Percentiles rank a stretch among this genome's conserved stretches.
Evolutionary conservation across 2,113 vertebrate genomes (phyloP).

Genomic region (Neogobius melanostomus): DNA sequence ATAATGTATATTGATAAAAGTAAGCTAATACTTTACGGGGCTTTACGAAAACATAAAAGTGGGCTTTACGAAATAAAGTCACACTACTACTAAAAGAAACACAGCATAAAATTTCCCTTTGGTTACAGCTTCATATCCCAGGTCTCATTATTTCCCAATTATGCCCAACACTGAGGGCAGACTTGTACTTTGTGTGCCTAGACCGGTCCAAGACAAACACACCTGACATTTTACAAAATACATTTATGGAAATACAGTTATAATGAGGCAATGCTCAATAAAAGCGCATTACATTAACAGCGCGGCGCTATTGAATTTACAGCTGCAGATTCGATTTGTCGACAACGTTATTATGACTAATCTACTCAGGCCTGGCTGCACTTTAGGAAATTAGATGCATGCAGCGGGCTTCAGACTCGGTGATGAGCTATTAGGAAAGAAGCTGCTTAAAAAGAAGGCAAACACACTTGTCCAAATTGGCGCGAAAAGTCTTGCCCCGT

Average conservation of each 20-base stretch:
- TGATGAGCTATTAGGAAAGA: background rate
- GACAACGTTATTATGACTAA: slow-evolving; percentile 9
- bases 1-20: too few species aligned
- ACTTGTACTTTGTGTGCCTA: slow-evolving; percentile 2
- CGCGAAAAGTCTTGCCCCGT: background rate
- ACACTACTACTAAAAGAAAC: background rate
- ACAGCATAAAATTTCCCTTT: background rate
- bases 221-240: slow-evolving; percentile 14
- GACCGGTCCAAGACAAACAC: background rate
- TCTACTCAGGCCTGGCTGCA: slow-evolving; percentile 23
- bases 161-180: background rate
- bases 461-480: background rate
- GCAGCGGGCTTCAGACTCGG: background rate
- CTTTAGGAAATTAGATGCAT: slow-evolving; percentile 37
- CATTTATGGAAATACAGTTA: slow-evolving; percentile 9
- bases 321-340: slow-evolving; percentile 5
- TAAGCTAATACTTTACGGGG: too few species aligned
- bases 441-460: background rate
- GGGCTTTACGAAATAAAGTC: background rate
- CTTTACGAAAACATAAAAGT: background rate
- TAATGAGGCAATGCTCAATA: slow-evolving; percentile 16
- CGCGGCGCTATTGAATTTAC: slow-evolving; percentile 7
- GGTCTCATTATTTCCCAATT: background rate
- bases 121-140: background rate
- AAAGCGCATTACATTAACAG: slow-evolving; percentile 6